phyloP scores from a whole-genome alignment of 2,888 invertebrate species.

The Aphidoletes aphidimyza region DNA sequence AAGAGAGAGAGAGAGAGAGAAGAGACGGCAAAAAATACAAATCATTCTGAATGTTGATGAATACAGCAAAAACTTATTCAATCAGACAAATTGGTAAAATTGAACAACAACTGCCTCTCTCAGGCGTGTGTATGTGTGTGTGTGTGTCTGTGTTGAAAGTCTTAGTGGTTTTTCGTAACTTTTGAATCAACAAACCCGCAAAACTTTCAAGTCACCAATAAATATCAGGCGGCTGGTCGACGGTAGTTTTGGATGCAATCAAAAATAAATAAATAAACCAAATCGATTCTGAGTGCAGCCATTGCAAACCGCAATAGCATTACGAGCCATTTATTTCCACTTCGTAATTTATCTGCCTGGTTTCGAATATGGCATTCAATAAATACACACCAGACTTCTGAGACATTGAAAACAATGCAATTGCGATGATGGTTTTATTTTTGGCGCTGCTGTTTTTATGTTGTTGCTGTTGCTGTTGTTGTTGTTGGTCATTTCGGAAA shows the following conservation, averaged over 20 bases:
- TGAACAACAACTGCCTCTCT: background rate
- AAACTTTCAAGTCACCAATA: constrained; percentile 3
- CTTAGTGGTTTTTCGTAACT: too few species aligned
- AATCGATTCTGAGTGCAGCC: constrained; percentile 37
- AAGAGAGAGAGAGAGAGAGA: too few species aligned
- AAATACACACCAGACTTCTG: background rate
- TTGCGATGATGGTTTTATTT: background rate
- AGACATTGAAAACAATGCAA: constrained; percentile 24
- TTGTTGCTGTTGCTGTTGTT: background rate
- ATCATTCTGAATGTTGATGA: background rate
- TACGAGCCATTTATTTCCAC: constrained; percentile 15
- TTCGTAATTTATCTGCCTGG: background rate
- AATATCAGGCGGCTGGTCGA: background rate
- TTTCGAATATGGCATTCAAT: background rate
- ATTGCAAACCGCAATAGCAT: background rate
- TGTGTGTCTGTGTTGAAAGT: too few species aligned
- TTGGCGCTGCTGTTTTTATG: background rate
- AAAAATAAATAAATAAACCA: constrained; percentile 48
- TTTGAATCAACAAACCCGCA: too few species aligned
- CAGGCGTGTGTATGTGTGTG: too few species aligned
- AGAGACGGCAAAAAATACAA: too few species aligned
- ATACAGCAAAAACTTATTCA: constrained; percentile 19
- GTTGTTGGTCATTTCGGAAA: too few species aligned
- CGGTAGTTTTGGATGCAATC: background rate
- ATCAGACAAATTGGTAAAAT: constrained; percentile 27